phyloP scores from a whole-genome alignment of 2,888 invertebrate species.

The Eupeodes latifasciatus region DNA sequence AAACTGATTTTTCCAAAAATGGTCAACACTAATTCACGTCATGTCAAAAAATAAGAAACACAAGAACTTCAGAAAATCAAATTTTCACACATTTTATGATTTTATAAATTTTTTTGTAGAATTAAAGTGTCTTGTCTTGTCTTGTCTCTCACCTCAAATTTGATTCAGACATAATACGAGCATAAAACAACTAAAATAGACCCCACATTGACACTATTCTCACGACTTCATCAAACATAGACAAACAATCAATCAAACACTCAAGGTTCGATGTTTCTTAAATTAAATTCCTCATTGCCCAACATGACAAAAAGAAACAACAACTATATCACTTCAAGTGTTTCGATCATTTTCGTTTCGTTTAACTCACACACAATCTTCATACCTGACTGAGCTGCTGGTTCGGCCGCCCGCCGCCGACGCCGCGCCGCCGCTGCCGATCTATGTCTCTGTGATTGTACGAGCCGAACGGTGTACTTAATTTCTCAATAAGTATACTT shows the following conservation, averaged over 20 bases:
- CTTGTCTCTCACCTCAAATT: constrained; percentile 38
- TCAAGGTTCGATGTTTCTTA: constrained; percentile 1
- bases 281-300: constrained; percentile 14
- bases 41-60: too few species aligned
- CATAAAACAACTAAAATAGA: neutral
- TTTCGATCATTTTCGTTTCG: neutral
- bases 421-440: too few species aligned
- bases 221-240: constrained; percentile 58
- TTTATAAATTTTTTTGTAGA: too few species aligned
- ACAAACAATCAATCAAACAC: constrained; percentile 36
- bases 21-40: too few species aligned
- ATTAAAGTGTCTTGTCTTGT: neutral
- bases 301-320: constrained; percentile 23
- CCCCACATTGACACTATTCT: constrained; percentile 64
- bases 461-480: constrained; percentile 46
- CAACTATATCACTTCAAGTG: constrained; percentile 39
- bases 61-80: too few species aligned
- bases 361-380: constrained; percentile 17
- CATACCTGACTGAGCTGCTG: neutral
- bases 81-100: too few species aligned
- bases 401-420: too few species aligned
- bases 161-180: neutral
- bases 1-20: too few species aligned
- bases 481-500: constrained; percentile 71
- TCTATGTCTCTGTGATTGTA: neutral